Percentiles rank a stretch among this genome's conserved stretches.
Conservation (phyloP, 2,797 vertebrate species). For the Enteromius argenteus region DNA sequence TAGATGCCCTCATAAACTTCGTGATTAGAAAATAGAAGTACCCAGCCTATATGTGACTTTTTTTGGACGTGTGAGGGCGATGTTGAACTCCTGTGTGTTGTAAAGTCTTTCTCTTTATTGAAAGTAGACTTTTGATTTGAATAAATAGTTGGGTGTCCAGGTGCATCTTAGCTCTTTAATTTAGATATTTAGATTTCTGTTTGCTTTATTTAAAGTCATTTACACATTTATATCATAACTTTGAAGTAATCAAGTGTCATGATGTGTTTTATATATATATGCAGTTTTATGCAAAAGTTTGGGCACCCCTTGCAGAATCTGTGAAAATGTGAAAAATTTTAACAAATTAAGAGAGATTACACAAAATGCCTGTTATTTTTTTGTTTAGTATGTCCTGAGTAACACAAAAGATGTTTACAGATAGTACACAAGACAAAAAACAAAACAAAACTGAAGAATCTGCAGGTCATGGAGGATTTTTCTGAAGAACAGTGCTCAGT, state of each 20-base stretch:
- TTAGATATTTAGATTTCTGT: background rate
- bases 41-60: background rate
- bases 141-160: background rate
- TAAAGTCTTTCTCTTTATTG: background rate
- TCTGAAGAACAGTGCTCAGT: too few species aligned
- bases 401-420: too few species aligned
- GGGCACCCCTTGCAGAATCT: too few species aligned
- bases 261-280: background rate
- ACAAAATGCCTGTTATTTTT: too few species aligned
- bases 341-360: too few species aligned
- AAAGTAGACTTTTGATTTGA: background rate
- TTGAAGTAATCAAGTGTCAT: background rate
- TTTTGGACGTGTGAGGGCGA: background rate
- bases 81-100: background rate
- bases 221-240: background rate
- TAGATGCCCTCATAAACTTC: background rate
- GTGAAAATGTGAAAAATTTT: too few species aligned
- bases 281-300: too few species aligned
- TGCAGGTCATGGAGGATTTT: too few species aligned
- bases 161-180: background rate
- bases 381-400: too few species aligned
- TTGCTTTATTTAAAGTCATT: background rate
- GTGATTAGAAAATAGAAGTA: constrained; percentile 26
- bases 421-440: too few species aligned
- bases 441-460: too few species aligned